A percentile compares a stretch with the other conserved stretches of the same genome.
phyloP scores from a whole-genome alignment of 2,888 invertebrate species.

The Dasypogon diadema region DNA sequence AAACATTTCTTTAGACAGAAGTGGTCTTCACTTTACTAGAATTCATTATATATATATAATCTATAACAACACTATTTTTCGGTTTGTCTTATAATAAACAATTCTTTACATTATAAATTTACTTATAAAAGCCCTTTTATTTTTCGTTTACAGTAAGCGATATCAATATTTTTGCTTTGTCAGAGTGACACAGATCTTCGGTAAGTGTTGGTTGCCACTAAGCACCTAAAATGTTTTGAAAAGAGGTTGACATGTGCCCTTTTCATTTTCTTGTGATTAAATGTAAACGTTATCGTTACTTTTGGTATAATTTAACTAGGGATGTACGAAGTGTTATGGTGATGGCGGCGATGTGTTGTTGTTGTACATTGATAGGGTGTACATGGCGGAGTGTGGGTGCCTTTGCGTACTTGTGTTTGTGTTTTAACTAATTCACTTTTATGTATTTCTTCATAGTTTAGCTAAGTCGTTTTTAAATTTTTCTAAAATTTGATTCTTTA shows the following conservation, averaged over 20 bases:
- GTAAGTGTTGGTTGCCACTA: slow-evolving; percentile 52
- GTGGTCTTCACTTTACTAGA: slow-evolving; percentile 7
- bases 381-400: slow-evolving; percentile 16
- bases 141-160: slow-evolving; percentile 37
- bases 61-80: slow-evolving; percentile 30
- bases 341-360: background rate
- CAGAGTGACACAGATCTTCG: slow-evolving; percentile 60
- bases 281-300: slow-evolving; percentile 60
- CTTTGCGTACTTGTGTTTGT: slow-evolving; percentile 27
- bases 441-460: slow-evolving; percentile 34
- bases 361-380: background rate
- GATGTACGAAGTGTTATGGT: slow-evolving; percentile 1
- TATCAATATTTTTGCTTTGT: slow-evolving; percentile 26
- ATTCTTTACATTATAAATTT: slow-evolving; percentile 39
- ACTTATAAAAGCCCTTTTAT: slow-evolving; percentile 46
- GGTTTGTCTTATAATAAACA: slow-evolving; percentile 20
- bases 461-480: slow-evolving; percentile 31
- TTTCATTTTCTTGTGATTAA: slow-evolving; percentile 60
- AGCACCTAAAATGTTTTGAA: slow-evolving; percentile 53
- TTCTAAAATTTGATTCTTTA: slow-evolving; percentile 24
- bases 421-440: slow-evolving; percentile 32
- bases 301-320: slow-evolving; percentile 1
- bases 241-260: slow-evolving; percentile 48
- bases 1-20: slow-evolving; percentile 18
- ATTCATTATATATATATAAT: slow-evolving; percentile 3